These are phyloP conservation scores for Scaptodrosophila latifasciaeformis DNA, from an alignment of 2,888 invertebrate species.

Conservation along the genomic window DNA sequence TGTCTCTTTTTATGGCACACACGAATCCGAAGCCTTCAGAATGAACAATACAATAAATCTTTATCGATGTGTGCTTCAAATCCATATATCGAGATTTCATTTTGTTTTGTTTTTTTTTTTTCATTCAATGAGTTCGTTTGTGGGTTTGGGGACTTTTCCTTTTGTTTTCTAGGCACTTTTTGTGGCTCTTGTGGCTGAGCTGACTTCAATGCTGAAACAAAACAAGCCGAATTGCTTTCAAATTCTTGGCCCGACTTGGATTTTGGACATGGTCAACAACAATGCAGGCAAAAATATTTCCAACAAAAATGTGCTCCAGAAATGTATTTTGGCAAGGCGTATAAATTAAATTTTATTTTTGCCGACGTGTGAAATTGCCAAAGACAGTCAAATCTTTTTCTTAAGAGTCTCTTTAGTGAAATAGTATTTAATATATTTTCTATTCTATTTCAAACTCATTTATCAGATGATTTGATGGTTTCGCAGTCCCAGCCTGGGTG, in stretches of 20 bases:
- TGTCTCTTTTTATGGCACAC: slow-evolving; percentile 47
- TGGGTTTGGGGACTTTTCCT: background rate
- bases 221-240: slow-evolving; percentile 40
- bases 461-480: too few species aligned
- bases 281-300: slow-evolving; percentile 1
- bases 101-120: slow-evolving; percentile 43
- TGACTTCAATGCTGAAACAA: slow-evolving; percentile 35
- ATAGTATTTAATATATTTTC: too few species aligned
- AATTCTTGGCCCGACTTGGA: slow-evolving; percentile 54
- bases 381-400: slow-evolving; percentile 31
- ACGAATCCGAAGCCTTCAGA: slow-evolving; percentile 22
- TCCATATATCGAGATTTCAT: slow-evolving; percentile 53
- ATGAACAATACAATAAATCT: slow-evolving; percentile 50
- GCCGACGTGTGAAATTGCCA: slow-evolving; percentile 55
- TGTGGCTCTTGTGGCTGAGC: slow-evolving; percentile 11
- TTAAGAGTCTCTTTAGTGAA: too few species aligned
- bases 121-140: too few species aligned
- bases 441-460: background rate
- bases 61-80: slow-evolving; percentile 57
- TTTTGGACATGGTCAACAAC: background rate
- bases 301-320: slow-evolving; percentile 22
- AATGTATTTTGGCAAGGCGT: slow-evolving; percentile 46
- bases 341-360: slow-evolving; percentile 59
- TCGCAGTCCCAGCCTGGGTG: too few species aligned
- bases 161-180: slow-evolving; percentile 26